Conservation (phyloP, 2,113 vertebrate species). For the Actenoides lindsayi region DNA sequence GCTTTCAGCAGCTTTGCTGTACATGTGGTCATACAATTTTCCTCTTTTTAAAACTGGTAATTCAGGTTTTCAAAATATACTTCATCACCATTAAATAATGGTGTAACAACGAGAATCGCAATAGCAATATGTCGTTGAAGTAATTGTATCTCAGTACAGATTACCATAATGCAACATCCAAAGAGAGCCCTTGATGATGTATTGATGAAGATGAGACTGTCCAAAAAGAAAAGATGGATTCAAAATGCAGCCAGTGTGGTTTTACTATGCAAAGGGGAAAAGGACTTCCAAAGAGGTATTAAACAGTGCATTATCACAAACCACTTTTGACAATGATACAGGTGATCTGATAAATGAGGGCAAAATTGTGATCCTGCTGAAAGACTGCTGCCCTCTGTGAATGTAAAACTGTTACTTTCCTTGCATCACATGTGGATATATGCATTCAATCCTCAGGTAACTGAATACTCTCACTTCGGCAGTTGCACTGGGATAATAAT, state of each 20-base stretch:
- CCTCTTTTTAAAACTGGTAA: slow-evolving; percentile 16
- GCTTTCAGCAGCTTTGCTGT: not conserved
- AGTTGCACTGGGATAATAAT: not conserved
- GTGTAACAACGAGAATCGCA: slow-evolving; percentile 40
- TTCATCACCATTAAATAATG: slow-evolving; percentile 64
- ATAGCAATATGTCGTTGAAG: slow-evolving; percentile 47
- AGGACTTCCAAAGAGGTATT: not conserved
- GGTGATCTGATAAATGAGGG: not conserved
- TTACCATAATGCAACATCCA: slow-evolving; percentile 41
- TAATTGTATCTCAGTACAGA: not conserved
- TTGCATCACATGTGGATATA: rapidly evolving
- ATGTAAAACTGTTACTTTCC: not conserved
- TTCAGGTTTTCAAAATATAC: slow-evolving; percentile 45
- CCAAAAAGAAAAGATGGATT: not conserved
- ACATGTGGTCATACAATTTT: not conserved
- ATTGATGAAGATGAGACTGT: slow-evolving; percentile 25
- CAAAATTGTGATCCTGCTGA: not conserved
- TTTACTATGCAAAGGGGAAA: not conserved
- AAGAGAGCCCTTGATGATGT: slow-evolving; percentile 39
- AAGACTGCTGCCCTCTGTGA: not conserved
- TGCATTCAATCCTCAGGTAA: not conserved
- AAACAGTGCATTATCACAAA: not conserved
- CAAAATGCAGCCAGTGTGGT: not conserved
- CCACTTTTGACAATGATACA: not conserved
- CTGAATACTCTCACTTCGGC: not conserved